phyloP scores from a whole-genome alignment of 37 sponge, comb jelly and placozoan species.

The Hexactinellida sp. region DNA sequence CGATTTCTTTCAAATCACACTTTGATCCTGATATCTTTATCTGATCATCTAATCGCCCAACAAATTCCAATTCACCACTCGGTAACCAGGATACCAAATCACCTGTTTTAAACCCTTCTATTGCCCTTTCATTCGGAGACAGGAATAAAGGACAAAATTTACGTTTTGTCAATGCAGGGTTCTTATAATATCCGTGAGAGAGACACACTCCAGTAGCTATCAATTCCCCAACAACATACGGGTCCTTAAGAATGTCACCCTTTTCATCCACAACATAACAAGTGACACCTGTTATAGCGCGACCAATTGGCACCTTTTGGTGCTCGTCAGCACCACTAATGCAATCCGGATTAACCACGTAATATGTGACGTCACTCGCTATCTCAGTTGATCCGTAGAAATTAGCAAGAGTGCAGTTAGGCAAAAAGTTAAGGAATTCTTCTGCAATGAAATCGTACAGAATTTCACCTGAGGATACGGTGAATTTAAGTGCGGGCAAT shows the following conservation, averaged over 20 bases:
- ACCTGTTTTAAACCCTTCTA: neutral
- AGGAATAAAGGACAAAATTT: neutral
- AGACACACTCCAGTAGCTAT: neutral
- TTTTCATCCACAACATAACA: neutral
- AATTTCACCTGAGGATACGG: neutral
- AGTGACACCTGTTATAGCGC: neutral
- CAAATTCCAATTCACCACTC: neutral
- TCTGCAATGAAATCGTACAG: neutral
- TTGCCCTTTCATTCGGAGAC: neutral
- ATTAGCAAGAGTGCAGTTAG: neutral
- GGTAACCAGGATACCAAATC: neutral
- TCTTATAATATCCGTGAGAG: neutral
- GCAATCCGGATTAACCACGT: neutral
- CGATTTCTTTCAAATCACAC: constrained; percentile 14
- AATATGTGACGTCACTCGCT: neutral
- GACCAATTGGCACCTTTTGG: neutral
- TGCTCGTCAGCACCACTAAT: neutral
- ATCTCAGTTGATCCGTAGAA: neutral
- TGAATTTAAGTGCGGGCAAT: neutral
- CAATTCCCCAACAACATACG: neutral
- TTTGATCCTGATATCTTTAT: neutral
- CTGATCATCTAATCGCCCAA: neutral
- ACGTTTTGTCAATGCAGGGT: neutral
- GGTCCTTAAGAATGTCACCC: neutral
- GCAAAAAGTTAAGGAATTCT: neutral